These are phyloP conservation scores for Macroglossus sobrinus DNA, from an alignment of 2,113 vertebrate genomes.

Conservation along the genomic window DNA sequence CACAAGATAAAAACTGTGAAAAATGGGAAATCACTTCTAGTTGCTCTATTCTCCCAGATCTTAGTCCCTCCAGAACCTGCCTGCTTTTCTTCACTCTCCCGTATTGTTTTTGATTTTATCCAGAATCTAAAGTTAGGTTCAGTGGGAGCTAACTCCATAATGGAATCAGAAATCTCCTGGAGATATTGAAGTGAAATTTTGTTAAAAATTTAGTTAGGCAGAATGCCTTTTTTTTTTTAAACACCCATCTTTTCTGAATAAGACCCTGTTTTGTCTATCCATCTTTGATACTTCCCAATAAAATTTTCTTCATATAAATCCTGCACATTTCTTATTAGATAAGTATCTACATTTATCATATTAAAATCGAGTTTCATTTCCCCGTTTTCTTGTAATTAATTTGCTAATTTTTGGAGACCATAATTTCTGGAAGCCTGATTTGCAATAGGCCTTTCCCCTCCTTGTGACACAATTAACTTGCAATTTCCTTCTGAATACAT, in stretches of 20 bases:
- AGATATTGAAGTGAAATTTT: background rate
- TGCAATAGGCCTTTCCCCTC: background rate
- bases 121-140: background rate
- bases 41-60: background rate
- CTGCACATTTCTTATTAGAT: background rate
- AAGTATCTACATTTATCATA: background rate
- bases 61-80: background rate
- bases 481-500: background rate
- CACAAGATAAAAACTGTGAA: background rate
- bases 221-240: background rate
- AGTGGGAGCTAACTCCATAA: background rate
- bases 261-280: background rate
- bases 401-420: background rate
- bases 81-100: background rate
- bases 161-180: background rate
- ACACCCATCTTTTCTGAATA: background rate
- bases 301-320: background rate
- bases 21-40: background rate
- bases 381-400: background rate
- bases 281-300: background rate
- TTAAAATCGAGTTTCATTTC: background rate
- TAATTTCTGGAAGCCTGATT: background rate
- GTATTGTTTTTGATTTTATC: background rate
- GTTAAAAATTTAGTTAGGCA: background rate
- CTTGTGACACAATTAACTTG: background rate